phyloP scores from a whole-genome alignment of 2,888 invertebrate species.

The Galerucella pusilla region DNA sequence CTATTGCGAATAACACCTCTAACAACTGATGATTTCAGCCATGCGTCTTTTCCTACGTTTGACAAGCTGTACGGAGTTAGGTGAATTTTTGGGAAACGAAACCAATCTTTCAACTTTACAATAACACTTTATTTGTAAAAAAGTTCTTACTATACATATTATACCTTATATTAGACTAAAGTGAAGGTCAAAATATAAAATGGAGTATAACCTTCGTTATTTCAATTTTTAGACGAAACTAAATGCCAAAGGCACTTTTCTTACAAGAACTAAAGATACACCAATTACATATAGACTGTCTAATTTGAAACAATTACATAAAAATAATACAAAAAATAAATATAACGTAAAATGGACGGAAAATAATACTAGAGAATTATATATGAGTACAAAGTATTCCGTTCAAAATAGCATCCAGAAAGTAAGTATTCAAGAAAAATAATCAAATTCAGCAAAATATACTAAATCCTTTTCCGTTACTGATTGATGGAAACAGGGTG shows the following conservation, averaged over 20 bases:
- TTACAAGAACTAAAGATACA: conserved; percentile 10
- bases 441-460: neutral
- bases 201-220: conserved; percentile 11
- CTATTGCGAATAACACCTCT: too few species aligned
- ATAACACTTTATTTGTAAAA: conserved; percentile 41
- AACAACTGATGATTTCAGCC: too few species aligned
- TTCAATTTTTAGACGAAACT: conserved; percentile 20
- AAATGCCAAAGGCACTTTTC: conserved; percentile 46
- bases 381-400: neutral
- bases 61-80: too few species aligned
- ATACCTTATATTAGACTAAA: conserved; percentile 19
- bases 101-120: conserved; percentile 3
- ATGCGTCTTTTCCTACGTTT: too few species aligned
- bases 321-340: conserved; percentile 31
- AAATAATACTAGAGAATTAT: conserved; percentile 21
- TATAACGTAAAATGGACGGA: conserved; percentile 33
- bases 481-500: too few species aligned
- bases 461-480: too few species aligned
- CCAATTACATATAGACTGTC: neutral
- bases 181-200: conserved; percentile 26
- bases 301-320: conserved; percentile 21
- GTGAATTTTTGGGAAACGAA: neutral
- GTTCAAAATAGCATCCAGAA: neutral
- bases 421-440: neutral
- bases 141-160: conserved; percentile 33